phyloP scores from a whole-genome alignment of 2,888 invertebrate genomes.

The Halocaridina rubra region DNA sequence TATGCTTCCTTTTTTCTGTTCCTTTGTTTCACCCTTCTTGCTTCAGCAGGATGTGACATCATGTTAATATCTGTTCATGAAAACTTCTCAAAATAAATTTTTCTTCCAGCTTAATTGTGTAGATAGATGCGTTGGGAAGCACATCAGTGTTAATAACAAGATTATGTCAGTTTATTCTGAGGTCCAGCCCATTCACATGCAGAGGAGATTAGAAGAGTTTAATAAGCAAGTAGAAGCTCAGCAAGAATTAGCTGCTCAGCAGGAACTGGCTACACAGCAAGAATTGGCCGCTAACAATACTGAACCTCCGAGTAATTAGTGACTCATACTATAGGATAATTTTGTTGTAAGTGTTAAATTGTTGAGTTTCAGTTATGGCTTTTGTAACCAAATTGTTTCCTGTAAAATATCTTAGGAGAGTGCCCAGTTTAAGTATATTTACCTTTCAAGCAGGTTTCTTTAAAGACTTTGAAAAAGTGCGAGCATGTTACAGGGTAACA shows the following conservation, averaged over 20 bases:
- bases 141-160: conserved; percentile 74
- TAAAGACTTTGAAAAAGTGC: too few relatives aligned
- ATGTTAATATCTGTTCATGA: neutral
- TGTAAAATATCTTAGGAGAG: too few relatives aligned
- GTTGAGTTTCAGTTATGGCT: too few relatives aligned
- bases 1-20: too few relatives aligned
- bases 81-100: neutral
- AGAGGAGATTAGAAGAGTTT: conserved; percentile 66
- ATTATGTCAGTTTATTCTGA: conserved; percentile 75
- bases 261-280: neutral
- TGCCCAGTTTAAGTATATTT: too few relatives aligned
- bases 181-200: conserved; percentile 73
- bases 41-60: neutral
- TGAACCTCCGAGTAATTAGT: too few relatives aligned
- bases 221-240: conserved; percentile 46
- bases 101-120: conserved; percentile 72
- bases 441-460: too few relatives aligned
- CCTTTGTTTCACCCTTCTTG: too few relatives aligned
- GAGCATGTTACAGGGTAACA: too few relatives aligned
- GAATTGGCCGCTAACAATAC: neutral
- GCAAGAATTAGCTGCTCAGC: conserved; percentile 10
- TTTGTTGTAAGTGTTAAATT: too few relatives aligned
- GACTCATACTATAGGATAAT: too few relatives aligned
- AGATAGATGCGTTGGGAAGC: conserved; percentile 73
- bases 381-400: too few relatives aligned